Base-by-base conservation (phyloP, 2,113 vertebrate genomes). In the Vidua chalybeata region DNA sequence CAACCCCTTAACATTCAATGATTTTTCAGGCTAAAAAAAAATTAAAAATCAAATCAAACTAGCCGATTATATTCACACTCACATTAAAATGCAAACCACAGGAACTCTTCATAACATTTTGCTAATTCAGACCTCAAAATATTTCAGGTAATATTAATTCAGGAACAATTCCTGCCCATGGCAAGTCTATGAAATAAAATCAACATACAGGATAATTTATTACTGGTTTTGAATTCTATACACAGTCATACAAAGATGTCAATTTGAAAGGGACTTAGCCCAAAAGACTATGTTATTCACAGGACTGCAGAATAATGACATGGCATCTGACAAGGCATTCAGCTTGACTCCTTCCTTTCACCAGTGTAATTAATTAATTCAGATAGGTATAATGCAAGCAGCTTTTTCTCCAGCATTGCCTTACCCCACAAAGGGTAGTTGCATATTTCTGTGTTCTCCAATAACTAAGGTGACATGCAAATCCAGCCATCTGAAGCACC, bases 131-230 rank as follows among this genome's bases (percentile, higher is more conserved):
- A 87, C 64, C 31, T 73, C 66, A 49, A 85, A 73, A 62, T 81
- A 27, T 45, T 94, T 92, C 90, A 72, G 69, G 35, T 74, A 77
- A 35, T 51, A 74, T 45, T 83, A 73, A 85, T 77, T 80, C 59
- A 77, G 35, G 39, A 87, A 66, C 16, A 66, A 22, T 51, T 91
- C 49, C 51, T 79, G 54, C 55, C 68, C 30, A 19, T 61, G 84
- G 41, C 37, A 87, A 73, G 27, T 87, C 63, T 91, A 71, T 91
- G 88, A 67, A 94, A 73, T 41, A 83, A 93, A 96, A 96, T 83
- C 82, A 83, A 59, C 68, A 51, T 13, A 39, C 13, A 62, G 24
- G 30, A 66, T 90, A 46, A 67, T 73, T 82, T 83, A 85, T 91
- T 93, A 58, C 9, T 66, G 35, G 4, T 46, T 86, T 80, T 69